These are phyloP conservation scores for Rhagoletis zephyria DNA, from an alignment of 1,140 invertebrate genomes.

Conservation along the genomic window DNA sequence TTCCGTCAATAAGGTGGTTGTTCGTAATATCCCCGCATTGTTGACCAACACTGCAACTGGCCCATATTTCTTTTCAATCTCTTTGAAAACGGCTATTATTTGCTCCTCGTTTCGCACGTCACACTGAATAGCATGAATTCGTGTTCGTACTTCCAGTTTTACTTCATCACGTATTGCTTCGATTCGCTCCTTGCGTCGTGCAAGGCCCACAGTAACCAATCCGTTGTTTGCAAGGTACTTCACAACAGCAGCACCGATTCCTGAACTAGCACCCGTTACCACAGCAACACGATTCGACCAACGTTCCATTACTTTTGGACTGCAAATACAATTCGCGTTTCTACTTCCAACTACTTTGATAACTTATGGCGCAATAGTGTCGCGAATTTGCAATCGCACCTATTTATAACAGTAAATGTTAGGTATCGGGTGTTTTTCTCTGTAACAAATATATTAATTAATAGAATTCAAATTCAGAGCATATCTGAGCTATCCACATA, in stretches of 20 bases:
- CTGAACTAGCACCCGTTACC: conserved; percentile 81
- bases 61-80: conserved; percentile 75
- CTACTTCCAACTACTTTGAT: too few species aligned
- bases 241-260: conserved; percentile 78
- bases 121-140: conserved; percentile 75
- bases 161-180: conserved; percentile 70
- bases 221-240: conserved; percentile 76
- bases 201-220: conserved; percentile 80
- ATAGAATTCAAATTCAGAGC: too few species aligned
- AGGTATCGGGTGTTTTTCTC: too few species aligned
- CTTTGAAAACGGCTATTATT: conserved; percentile 78
- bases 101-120: conserved; percentile 79
- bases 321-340: background rate
- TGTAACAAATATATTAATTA: too few species aligned
- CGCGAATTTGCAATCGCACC: too few species aligned
- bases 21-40: conserved; percentile 78
- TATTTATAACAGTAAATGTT: too few species aligned
- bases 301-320: conserved; percentile 75
- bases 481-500: too few species aligned
- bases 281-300: conserved; percentile 79
- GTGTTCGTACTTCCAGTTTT: conserved; percentile 60
- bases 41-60: conserved; percentile 83
- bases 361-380: too few species aligned
- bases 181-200: conserved; percentile 77
- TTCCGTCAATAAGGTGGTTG: conserved; percentile 2